phyloP scores from a whole-genome alignment of 1,140 invertebrate species.

The Pseudomyrmex gracilis region DNA sequence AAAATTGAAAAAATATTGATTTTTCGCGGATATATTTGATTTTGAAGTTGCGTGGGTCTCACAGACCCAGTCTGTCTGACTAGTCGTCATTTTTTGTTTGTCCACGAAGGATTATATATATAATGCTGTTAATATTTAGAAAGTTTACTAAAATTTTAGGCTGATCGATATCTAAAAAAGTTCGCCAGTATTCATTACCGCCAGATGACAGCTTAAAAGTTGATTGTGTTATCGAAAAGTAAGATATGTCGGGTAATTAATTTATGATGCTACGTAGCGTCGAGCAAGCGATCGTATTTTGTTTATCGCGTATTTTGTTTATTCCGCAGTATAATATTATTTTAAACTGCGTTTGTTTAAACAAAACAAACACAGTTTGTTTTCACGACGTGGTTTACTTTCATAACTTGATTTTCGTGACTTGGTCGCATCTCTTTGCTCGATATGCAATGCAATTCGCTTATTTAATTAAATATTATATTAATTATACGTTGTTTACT shows the following conservation, averaged over 20 bases:
- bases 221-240: background rate
- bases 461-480: background rate
- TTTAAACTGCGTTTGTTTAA: background rate
- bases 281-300: background rate
- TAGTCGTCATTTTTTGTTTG: background rate
- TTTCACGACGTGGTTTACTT: background rate
- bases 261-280: background rate
- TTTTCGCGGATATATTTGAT: no score
- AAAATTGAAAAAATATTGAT: no score
- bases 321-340: no score
- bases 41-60: no score
- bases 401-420: slow-evolving; percentile 3
- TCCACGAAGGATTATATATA: background rate
- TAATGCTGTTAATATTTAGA: background rate
- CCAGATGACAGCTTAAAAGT: background rate
- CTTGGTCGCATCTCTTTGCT: background rate
- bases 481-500: no score
- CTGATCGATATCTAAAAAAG: background rate
- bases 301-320: no score
- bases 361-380: background rate
- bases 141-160: background rate
- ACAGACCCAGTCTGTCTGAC: no score
- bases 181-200: background rate
- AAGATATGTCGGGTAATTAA: background rate
- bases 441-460: background rate